Evolutionary conservation across 2,888 invertebrate genomes (phyloP).

Genomic region (Polyommatus icarus): DNA sequence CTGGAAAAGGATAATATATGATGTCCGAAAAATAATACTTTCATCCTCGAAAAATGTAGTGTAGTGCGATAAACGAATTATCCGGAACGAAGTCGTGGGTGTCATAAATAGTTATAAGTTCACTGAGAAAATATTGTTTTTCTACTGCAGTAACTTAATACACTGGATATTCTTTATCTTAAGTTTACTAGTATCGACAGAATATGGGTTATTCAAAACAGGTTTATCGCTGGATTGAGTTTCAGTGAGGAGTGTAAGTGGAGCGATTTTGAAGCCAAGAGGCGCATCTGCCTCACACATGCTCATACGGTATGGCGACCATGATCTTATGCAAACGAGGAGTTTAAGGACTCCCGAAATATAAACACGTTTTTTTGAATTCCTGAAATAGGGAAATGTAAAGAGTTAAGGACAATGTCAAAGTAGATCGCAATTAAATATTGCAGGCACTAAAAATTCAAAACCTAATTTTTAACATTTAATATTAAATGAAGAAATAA

Average conservation of each 20-base stretch:
- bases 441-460: too few species aligned
- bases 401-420: too few species aligned
- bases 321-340: not conserved
- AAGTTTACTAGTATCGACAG: not conserved
- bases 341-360: not conserved
- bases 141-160: not conserved
- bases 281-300: constrained; percentile 75
- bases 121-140: too few species aligned
- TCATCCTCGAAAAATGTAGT: too few species aligned
- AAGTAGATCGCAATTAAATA: too few species aligned
- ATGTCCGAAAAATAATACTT: too few species aligned
- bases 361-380: too few species aligned
- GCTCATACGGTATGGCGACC: constrained; percentile 48
- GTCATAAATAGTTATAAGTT: too few species aligned
- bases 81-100: too few species aligned
- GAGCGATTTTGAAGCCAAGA: constrained; percentile 49
- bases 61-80: too few species aligned
- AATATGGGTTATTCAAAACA: constrained; percentile 24
- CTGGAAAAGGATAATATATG: too few species aligned
- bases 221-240: constrained; percentile 29
- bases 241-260: constrained; percentile 40
- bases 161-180: not conserved
- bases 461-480: not conserved
- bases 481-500: too few species aligned
- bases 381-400: not conserved